Conservation (phyloP, 1,140 invertebrate genomes). For the Conus betulinus region DNA sequence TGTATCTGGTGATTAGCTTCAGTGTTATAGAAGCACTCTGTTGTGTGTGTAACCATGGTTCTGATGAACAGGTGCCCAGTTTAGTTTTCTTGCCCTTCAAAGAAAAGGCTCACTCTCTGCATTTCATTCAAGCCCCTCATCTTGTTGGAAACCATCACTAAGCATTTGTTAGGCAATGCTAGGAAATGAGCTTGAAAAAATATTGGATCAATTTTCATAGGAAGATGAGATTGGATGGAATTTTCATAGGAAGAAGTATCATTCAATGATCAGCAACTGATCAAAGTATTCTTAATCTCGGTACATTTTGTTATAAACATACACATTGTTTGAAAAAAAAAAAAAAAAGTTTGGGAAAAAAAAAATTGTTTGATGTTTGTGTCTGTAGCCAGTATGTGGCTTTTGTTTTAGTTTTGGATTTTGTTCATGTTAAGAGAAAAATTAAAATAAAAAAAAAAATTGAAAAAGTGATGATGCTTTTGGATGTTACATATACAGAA, state of each 20-base stretch:
- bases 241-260: neutral
- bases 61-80: neutral
- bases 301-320: conserved; percentile 1
- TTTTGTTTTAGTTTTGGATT: conserved; percentile 39
- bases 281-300: neutral
- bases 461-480: neutral
- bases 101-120: neutral
- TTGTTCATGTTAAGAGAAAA: conserved; percentile 38
- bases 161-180: neutral
- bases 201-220: too few relatives aligned
- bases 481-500: too few relatives aligned
- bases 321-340: conserved; percentile 8
- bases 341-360: neutral
- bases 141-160: neutral
- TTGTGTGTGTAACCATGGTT: conserved; percentile 7
- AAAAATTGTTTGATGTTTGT: conserved; percentile 26
- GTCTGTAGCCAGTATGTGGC: conserved; percentile 30
- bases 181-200: neutral
- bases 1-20: conserved; percentile 36
- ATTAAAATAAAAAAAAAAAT: conserved; percentile 29
- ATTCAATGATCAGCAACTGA: neutral
- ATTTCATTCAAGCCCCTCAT: too few relatives aligned
- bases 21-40: conserved; percentile 27
- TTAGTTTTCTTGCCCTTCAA: neutral
- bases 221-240: neutral